Evolutionary conservation across 2,113 vertebrate genomes (phyloP).

Genomic region (Pithys albifrons): DNA sequence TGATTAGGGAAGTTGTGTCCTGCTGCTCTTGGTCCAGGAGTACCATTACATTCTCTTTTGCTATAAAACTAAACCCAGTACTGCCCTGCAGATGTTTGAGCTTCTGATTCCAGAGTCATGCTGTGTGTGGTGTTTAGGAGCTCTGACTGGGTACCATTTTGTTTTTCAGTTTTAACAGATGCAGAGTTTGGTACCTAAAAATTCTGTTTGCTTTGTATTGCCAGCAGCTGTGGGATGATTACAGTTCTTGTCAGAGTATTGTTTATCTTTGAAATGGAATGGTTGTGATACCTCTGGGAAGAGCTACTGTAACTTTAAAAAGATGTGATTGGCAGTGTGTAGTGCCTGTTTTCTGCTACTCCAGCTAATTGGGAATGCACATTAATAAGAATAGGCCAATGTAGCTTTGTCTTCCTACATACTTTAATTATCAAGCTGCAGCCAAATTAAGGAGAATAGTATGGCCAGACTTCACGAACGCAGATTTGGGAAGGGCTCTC

Average conservation of each 20-base stretch:
- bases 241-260: not conserved
- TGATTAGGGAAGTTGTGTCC: not conserved
- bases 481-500: too few relatives aligned
- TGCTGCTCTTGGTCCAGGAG: not conserved
- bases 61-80: accelerated
- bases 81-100: not conserved
- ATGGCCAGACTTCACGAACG: too few relatives aligned
- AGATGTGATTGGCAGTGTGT: not conserved
- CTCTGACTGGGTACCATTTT: not conserved
- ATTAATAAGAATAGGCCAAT: not conserved
- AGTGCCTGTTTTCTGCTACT: not conserved
- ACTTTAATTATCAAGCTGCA: not conserved
- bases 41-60: not conserved
- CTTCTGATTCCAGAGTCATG: not conserved
- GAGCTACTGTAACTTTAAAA: not conserved
- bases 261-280: not conserved
- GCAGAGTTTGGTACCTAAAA: not conserved
- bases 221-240: not conserved
- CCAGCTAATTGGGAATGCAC: not conserved
- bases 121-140: not conserved
- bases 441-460: not conserved
- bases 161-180: not conserved
- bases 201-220: not conserved
- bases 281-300: not conserved
- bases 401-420: not conserved